phyloP scores from a whole-genome alignment of 2,888 invertebrate genomes.

The Hirtodrosophila trivittata region DNA sequence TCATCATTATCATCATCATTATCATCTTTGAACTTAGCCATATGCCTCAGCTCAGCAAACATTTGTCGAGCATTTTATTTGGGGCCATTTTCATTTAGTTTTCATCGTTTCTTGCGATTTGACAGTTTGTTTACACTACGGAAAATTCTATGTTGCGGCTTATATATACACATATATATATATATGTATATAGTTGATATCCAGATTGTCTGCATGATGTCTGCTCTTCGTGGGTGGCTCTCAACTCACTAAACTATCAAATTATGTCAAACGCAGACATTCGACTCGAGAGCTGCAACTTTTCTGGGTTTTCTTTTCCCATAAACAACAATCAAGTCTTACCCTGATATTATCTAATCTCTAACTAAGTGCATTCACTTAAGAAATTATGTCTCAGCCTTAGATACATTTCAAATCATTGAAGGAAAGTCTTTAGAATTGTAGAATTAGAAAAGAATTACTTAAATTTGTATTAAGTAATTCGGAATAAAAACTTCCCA shows the following conservation, averaged over 20 bases:
- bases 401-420: too few species aligned
- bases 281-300: too few species aligned
- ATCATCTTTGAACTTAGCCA: conserved; percentile 12
- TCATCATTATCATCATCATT: background rate
- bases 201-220: conserved; percentile 30
- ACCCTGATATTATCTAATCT: too few species aligned
- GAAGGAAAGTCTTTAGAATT: too few species aligned
- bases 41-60: conserved; percentile 38
- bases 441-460: too few species aligned
- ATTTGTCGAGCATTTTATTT: conserved; percentile 22
- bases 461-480: too few species aligned
- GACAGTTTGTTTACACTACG: conserved; percentile 72
- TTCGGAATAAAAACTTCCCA: too few species aligned
- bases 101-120: conserved; percentile 28
- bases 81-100: conserved; percentile 3
- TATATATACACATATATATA: background rate
- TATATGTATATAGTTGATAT: conserved; percentile 3
- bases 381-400: too few species aligned
- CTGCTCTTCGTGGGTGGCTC: conserved; percentile 51
- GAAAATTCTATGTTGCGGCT: conserved; percentile 8
- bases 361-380: too few species aligned
- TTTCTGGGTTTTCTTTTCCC: too few species aligned
- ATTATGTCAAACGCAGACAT: too few species aligned
- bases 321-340: too few species aligned
- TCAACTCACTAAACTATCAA: conserved; percentile 20